phyloP scores from a whole-genome alignment of 2,113 vertebrate genomes.

The Hippocampus mohnikei region DNA sequence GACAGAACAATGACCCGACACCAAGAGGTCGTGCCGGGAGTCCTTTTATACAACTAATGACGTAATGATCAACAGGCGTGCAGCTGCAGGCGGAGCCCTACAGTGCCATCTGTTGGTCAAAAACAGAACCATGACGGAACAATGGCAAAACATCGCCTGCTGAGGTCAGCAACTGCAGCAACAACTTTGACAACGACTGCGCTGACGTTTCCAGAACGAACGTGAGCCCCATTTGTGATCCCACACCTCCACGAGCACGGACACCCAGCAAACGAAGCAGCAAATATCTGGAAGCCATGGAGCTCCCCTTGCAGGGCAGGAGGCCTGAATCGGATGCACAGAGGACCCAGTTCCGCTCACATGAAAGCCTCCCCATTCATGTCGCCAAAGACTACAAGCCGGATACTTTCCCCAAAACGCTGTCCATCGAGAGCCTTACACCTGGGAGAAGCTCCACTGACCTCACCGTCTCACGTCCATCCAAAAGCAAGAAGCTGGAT shows the following conservation, averaged over 20 bases:
- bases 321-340: constrained; percentile 73
- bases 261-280: constrained; percentile 83
- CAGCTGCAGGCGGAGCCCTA: too few relatives aligned
- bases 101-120: too few relatives aligned
- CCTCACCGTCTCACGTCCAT: constrained; percentile 19
- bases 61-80: too few relatives aligned
- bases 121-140: not conserved
- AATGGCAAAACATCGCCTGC: constrained; percentile 21
- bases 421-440: constrained; percentile 97
- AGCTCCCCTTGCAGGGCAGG: constrained; percentile 75
- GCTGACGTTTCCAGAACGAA: constrained; percentile 21
- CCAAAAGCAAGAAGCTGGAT: constrained; percentile 22
- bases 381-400: constrained; percentile 97
- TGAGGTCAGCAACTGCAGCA: constrained; percentile 11
- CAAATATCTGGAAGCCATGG: constrained; percentile 79
- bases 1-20: too few relatives aligned
- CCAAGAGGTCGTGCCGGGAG: too few relatives aligned
- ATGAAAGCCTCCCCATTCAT: constrained; percentile 88
- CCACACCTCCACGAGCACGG: constrained; percentile 63
- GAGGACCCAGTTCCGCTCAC: constrained; percentile 83
- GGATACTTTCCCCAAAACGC: constrained; percentile 94
- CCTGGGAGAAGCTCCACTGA: constrained; percentile 70
- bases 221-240: constrained; percentile 47
- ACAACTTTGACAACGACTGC: constrained; percentile 1
- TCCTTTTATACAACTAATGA: too few relatives aligned